Percentiles rank a stretch among this genome's conserved stretches.
Evolutionary conservation across 1,140 invertebrate genomes (phyloP).

Genomic region (Drosophila ananassae): DNA sequence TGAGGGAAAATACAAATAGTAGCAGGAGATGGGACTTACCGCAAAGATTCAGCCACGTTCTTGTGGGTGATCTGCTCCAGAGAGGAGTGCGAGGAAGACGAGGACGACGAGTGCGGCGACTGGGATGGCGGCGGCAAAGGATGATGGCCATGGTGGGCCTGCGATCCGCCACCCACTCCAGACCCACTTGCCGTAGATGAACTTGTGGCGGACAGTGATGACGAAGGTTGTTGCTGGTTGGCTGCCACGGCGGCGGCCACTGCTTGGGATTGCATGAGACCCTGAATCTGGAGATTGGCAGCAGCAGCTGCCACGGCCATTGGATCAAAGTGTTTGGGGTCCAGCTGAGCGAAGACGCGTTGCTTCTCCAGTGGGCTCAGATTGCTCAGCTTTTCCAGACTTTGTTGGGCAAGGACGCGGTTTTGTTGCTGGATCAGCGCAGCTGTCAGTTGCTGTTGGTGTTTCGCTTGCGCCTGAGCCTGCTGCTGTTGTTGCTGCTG

Average conservation of each 20-base stretch:
- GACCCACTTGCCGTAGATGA: slow-evolving; percentile 33
- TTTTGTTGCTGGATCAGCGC: slow-evolving; percentile 86
- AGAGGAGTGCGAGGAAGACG: slow-evolving; percentile 77
- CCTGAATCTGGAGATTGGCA: slow-evolving; percentile 78
- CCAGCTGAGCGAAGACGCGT: slow-evolving; percentile 84
- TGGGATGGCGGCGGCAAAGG: slow-evolving; percentile 75
- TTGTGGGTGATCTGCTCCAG: slow-evolving; percentile 74
- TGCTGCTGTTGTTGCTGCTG: slow-evolving; percentile 68
- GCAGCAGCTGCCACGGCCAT: slow-evolving; percentile 81
- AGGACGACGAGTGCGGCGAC: slow-evolving; percentile 77
- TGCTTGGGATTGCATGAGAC: slow-evolving; percentile 75
- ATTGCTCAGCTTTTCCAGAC: slow-evolving; percentile 85
- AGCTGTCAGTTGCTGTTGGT: slow-evolving; percentile 85
- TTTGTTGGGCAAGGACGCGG: slow-evolving; percentile 86
- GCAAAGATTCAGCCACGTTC: slow-evolving; percentile 67
- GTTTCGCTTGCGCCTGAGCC: slow-evolving; percentile 61
- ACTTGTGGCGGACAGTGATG: slow-evolving; percentile 9
- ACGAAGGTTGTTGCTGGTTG: slow-evolving; percentile 50
- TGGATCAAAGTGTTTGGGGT: slow-evolving; percentile 83
- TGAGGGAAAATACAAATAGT: background rate
- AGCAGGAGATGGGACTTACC: slow-evolving; percentile 43
- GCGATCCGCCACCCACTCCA: slow-evolving; percentile 8
- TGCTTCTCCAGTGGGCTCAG: slow-evolving; percentile 85
- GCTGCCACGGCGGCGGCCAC: slow-evolving; percentile 74
- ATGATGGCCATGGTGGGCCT: slow-evolving; percentile 65